Evolutionary conservation across 2,113 vertebrate species (phyloP), one percentile per base, ranked within the genome.

Genomic region (Alligator sinensis): DNA sequence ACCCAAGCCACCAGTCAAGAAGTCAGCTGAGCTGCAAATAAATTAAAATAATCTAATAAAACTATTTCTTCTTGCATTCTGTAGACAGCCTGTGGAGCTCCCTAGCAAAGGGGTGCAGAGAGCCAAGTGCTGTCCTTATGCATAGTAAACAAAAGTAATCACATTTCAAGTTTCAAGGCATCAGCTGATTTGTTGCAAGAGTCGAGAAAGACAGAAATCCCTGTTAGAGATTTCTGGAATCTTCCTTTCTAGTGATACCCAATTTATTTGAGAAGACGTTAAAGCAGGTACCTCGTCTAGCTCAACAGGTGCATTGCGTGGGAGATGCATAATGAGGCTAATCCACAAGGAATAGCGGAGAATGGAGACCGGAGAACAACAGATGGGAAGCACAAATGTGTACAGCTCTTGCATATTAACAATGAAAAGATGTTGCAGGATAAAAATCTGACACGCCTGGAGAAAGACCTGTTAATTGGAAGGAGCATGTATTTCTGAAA

Each of bases 181-280:
- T 78, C 84, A 27, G 63, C 70, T 80, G 4, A 57, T 0, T 18
- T 47, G 21, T 47, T 60, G 91, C 90, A 84, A 34, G 66, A 78
- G 88, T 84, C 92, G 85, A 47, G 82, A 27, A 76, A 85, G 72
- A 84, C 4, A 80, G 75, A 28, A 77, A 84, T 83, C 57, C 0
- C 75, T 77, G 72, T 57, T 59, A 34, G 58, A 86, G 64, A 74
- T 58, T 82, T 47, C 93, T 86, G 76, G 15, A 68, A 89, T 38
- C 0, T 0, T 74, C 9, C 70, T 76, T 74, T 34, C 85, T 92
- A 70, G 66, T 79, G 82, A 91, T 1, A 19, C 8, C 87, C 76
- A 93, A 88, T n/a, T 75, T 76, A 91, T 19, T 34, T 34, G 83
- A 34, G 64, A 84, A 58, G 87, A 19, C 82, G 91, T 77, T 70